Conservation (phyloP, 2,797 vertebrate species). For the Premnoplex brunnescens region DNA sequence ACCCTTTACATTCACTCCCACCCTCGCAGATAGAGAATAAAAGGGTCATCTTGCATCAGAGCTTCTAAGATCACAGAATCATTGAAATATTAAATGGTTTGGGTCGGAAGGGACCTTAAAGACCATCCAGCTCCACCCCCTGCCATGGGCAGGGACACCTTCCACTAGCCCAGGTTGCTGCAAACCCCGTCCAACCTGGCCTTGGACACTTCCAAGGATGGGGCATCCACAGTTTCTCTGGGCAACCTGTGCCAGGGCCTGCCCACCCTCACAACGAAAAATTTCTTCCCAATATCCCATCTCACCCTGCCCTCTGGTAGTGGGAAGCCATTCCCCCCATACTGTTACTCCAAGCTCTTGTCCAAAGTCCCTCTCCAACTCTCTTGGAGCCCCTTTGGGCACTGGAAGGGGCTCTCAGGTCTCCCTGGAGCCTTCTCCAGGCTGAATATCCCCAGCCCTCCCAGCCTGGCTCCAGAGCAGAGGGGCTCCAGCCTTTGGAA, state of each 20-base stretch:
- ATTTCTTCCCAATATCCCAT: not conserved
- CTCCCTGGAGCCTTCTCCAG: not conserved
- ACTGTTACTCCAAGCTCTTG: not conserved
- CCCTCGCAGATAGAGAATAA: not conserved
- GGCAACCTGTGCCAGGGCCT: not conserved
- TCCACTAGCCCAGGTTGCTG: accelerated
- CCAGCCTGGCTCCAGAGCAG: not conserved
- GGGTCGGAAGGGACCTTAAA: not conserved
- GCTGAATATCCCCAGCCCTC: not conserved
- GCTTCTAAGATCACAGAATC: not conserved
- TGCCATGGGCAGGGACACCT: not conserved
- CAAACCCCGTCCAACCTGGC: accelerated
- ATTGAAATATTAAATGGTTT: not conserved
- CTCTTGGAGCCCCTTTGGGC: not conserved
- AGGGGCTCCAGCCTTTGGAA: not conserved
- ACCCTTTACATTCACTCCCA: not conserved
- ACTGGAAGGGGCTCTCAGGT: accelerated
- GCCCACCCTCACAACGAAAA: accelerated
- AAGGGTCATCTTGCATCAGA: not conserved
- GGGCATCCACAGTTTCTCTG: not conserved
- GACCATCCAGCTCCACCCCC: too few species aligned
- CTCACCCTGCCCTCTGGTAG: accelerated
- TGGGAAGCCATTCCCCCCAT: not conserved
- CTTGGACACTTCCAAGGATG: not conserved
- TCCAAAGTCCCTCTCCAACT: not conserved